These are phyloP conservation scores for Xanthia icteritia DNA, from an alignment of 2,888 invertebrate species.

Conservation along the genomic window DNA sequence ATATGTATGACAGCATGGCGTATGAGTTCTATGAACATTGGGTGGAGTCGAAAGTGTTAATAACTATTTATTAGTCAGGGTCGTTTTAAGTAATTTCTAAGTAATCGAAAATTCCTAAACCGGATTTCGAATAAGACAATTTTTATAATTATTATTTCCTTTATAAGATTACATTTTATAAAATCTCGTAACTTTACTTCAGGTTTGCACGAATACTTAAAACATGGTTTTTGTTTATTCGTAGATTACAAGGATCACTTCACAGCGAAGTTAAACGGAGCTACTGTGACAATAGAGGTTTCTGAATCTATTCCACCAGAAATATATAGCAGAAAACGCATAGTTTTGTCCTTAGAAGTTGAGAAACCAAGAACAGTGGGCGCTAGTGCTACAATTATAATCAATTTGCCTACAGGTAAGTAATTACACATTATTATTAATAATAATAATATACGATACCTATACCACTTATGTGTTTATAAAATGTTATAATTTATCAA, in stretches of 20 bases:
- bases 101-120: background rate
- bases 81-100: background rate
- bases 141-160: background rate
- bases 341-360: conserved; percentile 75
- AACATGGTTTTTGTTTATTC: conserved; percentile 14
- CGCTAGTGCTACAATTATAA: conserved; percentile 76
- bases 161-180: background rate
- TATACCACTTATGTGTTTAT: background rate
- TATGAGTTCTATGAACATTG: too few relatives aligned
- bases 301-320: conserved; percentile 72
- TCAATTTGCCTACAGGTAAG: conserved; percentile 80
- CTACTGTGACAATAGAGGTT: conserved; percentile 65
- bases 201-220: background rate
- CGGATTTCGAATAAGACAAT: background rate
- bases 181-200: background rate
- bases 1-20: too few relatives aligned
- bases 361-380: conserved; percentile 80
- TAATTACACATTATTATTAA: background rate
- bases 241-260: conserved; percentile 74
- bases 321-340: conserved; percentile 68
- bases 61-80: background rate
- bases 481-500: background rate
- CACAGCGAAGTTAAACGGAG: conserved; percentile 59
- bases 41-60: background rate
- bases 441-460: background rate